Evolutionary conservation across 2,797 vertebrate genomes (phyloP), one percentile per base, ranked within the genome.

Genomic region (Acanthurus lineatus): DNA sequence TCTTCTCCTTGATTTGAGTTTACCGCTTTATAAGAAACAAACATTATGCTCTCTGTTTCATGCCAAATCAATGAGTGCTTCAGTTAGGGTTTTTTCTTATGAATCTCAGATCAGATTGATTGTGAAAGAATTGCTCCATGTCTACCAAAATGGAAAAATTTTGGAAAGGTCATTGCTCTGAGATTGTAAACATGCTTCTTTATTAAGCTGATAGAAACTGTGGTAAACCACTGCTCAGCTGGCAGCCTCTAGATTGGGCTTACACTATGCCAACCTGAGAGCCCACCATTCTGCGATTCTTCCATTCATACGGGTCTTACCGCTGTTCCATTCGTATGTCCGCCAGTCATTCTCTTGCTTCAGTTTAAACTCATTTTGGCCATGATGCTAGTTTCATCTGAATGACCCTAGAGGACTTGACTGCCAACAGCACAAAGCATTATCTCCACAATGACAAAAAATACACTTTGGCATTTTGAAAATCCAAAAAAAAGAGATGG

Each of bases 341-440:
- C 0, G n/a, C 32, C 67, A 62, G 45, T 25, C 28, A 57, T 68
- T 77, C n/a, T 60, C 10, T 57, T 11, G 9, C 17, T 38, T 48
- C 45, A 60, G n/a, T 73, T 81, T 44, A 69, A 82, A 77, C 35
- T 28, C 47, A 25, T 77, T 81, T 56, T 58, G 48, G 52, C 66
- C 22, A 64, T 44, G 35, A 58, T 47, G 10, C 56, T 58, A 5
- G 38, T 32, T 78, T 40, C 28, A 67, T 74, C 59, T 57, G 44
- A 42, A 54, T 32, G 38, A 17, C 56, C 38, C 64, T 61, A 38
- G 0, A 73, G 25, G 42, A 48, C 15, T 52, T 58, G 11, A 17
- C n/a, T 49, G 74, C 44, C 79, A 73, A 45, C 44, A 52, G 48
- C 48, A 56, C 5, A 25, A 52, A 58, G 22, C 44, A 42, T 58